Percentiles rank a stretch among this genome's conserved stretches.
Conservation (phyloP, 2,797 vertebrate species). For the Meda fulgida region DNA sequence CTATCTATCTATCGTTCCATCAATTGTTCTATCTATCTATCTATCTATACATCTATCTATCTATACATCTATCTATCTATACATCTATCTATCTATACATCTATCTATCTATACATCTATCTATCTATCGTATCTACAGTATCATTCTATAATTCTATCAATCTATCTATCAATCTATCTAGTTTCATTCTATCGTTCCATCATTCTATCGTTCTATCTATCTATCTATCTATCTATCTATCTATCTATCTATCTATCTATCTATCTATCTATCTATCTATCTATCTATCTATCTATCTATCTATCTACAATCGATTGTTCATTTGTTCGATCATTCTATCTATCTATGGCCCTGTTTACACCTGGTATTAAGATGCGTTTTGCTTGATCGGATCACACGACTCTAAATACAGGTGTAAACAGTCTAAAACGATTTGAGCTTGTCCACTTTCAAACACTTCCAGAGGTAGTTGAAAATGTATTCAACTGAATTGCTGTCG, state of each 20-base stretch:
- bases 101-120: not conserved
- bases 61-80: not conserved
- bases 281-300: not conserved
- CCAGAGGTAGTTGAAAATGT: too few relatives aligned
- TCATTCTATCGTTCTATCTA: not conserved
- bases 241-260: too few relatives aligned
- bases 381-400: not conserved
- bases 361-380: too few relatives aligned
- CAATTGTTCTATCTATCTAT: not conserved
- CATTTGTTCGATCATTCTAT: too few relatives aligned
- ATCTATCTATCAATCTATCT: not conserved
- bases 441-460: not conserved
- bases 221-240: not conserved
- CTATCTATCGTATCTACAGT: not conserved
- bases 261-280: too few relatives aligned
- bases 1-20: not conserved
- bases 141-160: not conserved
- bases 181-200: too few relatives aligned
- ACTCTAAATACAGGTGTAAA: not conserved
- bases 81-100: not conserved
- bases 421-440: rapidly evolving
- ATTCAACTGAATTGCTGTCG: not conserved
- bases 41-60: not conserved
- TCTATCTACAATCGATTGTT: not conserved
- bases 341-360: too few relatives aligned